Evolutionary conservation across 2,797 vertebrate genomes (phyloP).

Genomic region (Labroides dimidiatus): DNA sequence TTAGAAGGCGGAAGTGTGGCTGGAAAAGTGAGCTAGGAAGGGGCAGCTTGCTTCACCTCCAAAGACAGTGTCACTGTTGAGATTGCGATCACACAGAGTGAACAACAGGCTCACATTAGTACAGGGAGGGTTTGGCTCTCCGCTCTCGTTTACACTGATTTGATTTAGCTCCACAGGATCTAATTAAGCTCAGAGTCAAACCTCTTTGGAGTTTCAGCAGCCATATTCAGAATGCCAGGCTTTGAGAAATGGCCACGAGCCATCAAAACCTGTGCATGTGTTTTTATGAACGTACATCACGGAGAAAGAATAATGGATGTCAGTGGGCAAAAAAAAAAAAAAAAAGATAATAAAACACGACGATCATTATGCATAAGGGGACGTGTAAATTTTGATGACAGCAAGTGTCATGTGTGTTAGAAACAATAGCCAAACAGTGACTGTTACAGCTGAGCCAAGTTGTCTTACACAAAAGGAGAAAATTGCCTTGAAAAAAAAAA

Average conservation of each 20-base stretch:
- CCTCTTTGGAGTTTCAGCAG: constrained; percentile 81
- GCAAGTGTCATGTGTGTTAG: constrained; percentile 57
- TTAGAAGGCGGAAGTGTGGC: constrained; percentile 33
- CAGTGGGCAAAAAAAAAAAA: constrained; percentile 52
- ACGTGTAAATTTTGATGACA: constrained; percentile 62
- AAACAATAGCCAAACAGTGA: constrained; percentile 57
- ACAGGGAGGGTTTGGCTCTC: constrained; percentile 68
- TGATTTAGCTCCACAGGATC: constrained; percentile 84
- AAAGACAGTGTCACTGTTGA: constrained; percentile 54
- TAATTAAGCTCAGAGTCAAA: constrained; percentile 82
- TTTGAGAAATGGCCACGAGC: constrained; percentile 80
- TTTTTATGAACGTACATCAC: constrained; percentile 76
- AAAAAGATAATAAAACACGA: constrained; percentile 64
- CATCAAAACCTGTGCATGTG: constrained; percentile 70
- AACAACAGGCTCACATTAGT: constrained; percentile 60
- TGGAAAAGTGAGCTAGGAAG: constrained; percentile 38
- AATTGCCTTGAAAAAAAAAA: constrained; percentile 38
- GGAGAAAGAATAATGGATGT: constrained; percentile 70
- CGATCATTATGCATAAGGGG: constrained; percentile 52
- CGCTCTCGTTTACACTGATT: constrained; percentile 82
- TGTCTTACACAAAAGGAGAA: constrained; percentile 55
- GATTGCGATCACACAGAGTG: constrained; percentile 63
- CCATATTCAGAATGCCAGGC: constrained; percentile 82
- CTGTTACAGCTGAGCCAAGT: constrained; percentile 56
- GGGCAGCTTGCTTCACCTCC: constrained; percentile 48